These are phyloP conservation scores for Electrona antarctica DNA, from an alignment of 2,113 vertebrate species.

Conservation along the genomic window DNA sequence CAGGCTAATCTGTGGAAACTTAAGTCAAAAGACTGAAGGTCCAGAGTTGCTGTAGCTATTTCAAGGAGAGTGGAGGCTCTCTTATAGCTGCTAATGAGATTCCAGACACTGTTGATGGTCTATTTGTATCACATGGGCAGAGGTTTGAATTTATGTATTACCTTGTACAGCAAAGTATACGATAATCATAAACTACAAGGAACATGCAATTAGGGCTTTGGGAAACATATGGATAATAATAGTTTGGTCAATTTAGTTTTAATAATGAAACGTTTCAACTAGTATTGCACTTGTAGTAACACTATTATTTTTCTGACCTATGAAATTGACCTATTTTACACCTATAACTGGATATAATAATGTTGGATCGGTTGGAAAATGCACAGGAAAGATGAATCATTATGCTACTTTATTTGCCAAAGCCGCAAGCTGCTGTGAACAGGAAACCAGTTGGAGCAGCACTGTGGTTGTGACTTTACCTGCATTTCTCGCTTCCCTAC, in stretches of 20 bases:
- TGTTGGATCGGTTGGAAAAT: no score
- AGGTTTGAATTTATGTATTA: slow-evolving; percentile 18
- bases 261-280: not conserved
- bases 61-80: not conserved
- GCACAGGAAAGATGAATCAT: no score
- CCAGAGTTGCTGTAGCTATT: slow-evolving; percentile 2
- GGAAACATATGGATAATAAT: slow-evolving; percentile 3
- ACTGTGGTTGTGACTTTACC: no score
- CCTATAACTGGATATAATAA: no score
- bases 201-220: slow-evolving; percentile 6
- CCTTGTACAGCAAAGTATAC: slow-evolving; percentile 25
- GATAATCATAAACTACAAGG: slow-evolving; percentile 32
- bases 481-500: no score
- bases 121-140: slow-evolving; percentile 30
- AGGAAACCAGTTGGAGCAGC: no score
- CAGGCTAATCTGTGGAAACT: not conserved
- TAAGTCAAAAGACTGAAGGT: not conserved
- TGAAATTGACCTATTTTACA: not conserved
- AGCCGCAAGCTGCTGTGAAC: no score
- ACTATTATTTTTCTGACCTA: not conserved
- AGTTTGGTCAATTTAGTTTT: not conserved
- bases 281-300: not conserved
- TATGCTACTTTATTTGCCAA: no score
- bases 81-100: not conserved
- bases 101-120: slow-evolving; percentile 23